Conservation (phyloP, 2,888 invertebrate genomes). For the Amiota communis region DNA sequence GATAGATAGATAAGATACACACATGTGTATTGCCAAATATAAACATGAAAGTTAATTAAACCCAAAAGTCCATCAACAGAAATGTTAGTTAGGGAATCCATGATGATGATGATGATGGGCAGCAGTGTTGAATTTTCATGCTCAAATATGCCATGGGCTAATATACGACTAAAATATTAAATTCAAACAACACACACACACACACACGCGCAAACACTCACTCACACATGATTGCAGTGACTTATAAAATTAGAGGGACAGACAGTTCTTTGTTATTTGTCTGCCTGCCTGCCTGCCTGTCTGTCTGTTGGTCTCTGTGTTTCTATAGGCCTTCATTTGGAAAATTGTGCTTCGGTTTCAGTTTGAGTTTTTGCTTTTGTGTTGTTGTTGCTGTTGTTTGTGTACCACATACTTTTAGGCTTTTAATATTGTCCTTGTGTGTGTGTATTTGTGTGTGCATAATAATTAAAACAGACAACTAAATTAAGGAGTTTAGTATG, state of each 20-base stretch:
- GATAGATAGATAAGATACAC: too few species aligned
- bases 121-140: constrained; percentile 57
- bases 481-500: constrained; percentile 64
- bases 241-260: neutral
- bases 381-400: neutral
- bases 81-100: too few species aligned
- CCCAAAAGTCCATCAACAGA: constrained; percentile 42
- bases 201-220: constrained; percentile 6
- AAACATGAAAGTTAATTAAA: constrained; percentile 67
- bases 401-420: neutral
- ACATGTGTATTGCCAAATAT: constrained; percentile 45
- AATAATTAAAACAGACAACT: constrained; percentile 65
- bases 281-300: neutral
- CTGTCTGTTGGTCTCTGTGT: neutral
- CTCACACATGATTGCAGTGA: neutral
- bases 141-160: constrained; percentile 59
- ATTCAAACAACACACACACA: constrained; percentile 53
- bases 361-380: neutral
- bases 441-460: constrained; percentile 46
- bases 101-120: too few species aligned
- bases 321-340: neutral
- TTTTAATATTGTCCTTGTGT: neutral
- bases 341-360: neutral
- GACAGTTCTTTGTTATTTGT: too few species aligned
- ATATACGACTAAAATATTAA: constrained; percentile 48